Base-by-base conservation (phyloP, 1,140 invertebrate species). In the Drosophila simulans region DNA sequence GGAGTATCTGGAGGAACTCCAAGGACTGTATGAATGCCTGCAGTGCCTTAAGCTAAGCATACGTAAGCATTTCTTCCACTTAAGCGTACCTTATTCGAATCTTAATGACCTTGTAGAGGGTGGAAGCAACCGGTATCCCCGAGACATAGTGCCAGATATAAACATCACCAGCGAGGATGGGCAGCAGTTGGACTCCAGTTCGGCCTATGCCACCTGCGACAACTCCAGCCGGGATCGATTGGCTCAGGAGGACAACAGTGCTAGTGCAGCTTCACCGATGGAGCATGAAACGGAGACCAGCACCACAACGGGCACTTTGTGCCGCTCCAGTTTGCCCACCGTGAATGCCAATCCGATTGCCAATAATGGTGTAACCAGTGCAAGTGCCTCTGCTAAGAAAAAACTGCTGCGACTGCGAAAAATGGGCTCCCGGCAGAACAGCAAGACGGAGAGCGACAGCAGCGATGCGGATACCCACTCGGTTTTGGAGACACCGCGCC, bases 381-480 rank as follows among this genome's bases (percentile, higher is more conserved):
- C 43, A 4, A 74, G 17, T 74, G 69, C 62, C 1, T 45, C 60
- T 35, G 70, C 77, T 43, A 82, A 80, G n/a, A 92, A 92, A 37
- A 92, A 91, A 57, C 81, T 92, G 58, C 76, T 92, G 53, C 83
- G 91, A 0, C 60, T 92, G n/a, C 80, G 92, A n/a, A 92, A 92
- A 54, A 86, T 92, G 69, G 92, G 92, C 0, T 92, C 92, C 0
- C 73, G 91, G 0, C 92, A 92, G 59, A 92, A 92, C 56, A 92
- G 91, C 63, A 92, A 92, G 68, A 92, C 92, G n/a, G 92, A 92
- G 70, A 92, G 92, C 69, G 92, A 93, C 52, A 91, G 80, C 75
- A 93, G 91, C 51, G 93, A 94, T 64, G 77, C 90, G 54, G 88
- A 93, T 31, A 91, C 92, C 45, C 92, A 92, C 15, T 93, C 92